Evolutionary conservation across 1,140 invertebrate genomes (phyloP).

Genomic region (Phthorimaea operculella): DNA sequence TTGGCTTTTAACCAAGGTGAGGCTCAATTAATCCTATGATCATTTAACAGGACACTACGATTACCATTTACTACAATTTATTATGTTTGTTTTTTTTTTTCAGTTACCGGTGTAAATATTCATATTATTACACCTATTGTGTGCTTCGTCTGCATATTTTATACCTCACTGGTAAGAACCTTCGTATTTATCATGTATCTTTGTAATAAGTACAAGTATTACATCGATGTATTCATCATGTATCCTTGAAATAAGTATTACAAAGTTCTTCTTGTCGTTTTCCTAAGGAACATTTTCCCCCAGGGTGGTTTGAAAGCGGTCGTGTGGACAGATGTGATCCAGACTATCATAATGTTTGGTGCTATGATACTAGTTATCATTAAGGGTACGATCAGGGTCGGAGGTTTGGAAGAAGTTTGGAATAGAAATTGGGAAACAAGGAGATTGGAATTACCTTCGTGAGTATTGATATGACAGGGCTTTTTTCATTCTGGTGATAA

Average conservation of each 20-base stretch:
- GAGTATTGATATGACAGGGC: constrained; percentile 29
- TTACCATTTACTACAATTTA: too few relatives aligned
- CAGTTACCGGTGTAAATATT: constrained; percentile 88
- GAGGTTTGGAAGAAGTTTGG: constrained; percentile 79
- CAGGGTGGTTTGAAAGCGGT: constrained; percentile 94
- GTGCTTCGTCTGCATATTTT: constrained; percentile 90
- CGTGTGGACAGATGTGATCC: constrained; percentile 93
- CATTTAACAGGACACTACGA: neutral
- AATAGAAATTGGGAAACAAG: constrained; percentile 75
- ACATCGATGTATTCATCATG: too few relatives aligned
- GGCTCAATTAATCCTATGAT: neutral
- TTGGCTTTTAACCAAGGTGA: constrained; percentile 88
- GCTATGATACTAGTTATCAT: constrained; percentile 83
- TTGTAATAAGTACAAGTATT: neutral
- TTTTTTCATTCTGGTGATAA: too few relatives aligned
- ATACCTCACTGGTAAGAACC: constrained; percentile 84
- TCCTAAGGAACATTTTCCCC: constrained; percentile 28
- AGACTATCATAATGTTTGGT: constrained; percentile 85
- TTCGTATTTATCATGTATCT: neutral
- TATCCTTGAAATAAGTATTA: neutral
- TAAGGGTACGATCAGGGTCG: constrained; percentile 82
- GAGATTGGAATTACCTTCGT: constrained; percentile 82
- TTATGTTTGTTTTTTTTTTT: constrained; percentile 33
- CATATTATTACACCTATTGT: constrained; percentile 84
- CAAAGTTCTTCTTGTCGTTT: too few relatives aligned